These are phyloP conservation scores for Campopleginae sp. DNA, from an alignment of 2,888 invertebrate species.

Conservation along the genomic window DNA sequence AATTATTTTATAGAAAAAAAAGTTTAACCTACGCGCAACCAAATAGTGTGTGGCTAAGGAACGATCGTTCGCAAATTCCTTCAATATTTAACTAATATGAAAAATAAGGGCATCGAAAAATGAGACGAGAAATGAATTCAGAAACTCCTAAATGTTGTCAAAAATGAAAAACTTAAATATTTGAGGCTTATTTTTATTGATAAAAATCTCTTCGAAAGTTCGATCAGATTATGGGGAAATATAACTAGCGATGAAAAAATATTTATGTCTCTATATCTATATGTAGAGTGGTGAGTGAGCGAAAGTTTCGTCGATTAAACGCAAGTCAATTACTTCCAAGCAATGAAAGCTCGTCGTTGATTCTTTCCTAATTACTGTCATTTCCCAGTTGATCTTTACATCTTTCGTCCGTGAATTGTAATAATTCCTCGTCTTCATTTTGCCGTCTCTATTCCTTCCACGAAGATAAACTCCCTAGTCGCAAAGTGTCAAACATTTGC, in stretches of 20 bases:
- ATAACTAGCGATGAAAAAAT: neutral
- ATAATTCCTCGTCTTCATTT: constrained; percentile 2
- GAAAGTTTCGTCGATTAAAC: constrained; percentile 46
- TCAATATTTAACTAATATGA: neutral
- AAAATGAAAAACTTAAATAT: neutral
- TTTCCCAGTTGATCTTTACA: neutral
- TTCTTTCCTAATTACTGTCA: constrained; percentile 49
- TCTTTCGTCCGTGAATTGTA: constrained; percentile 9
- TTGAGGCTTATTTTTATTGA: neutral
- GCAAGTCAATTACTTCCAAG: constrained; percentile 59
- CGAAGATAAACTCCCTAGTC: neutral
- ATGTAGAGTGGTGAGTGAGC: neutral
- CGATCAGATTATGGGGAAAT: neutral
- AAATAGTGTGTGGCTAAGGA: neutral
- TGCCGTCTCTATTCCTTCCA: neutral
- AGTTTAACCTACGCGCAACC: no score
- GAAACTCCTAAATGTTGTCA: neutral
- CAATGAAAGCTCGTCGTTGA: constrained; percentile 51
- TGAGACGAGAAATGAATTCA: neutral
- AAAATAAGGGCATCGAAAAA: neutral
- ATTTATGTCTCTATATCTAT: no score
- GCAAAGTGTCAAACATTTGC: neutral
- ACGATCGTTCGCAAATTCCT: neutral
- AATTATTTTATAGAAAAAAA: neutral
- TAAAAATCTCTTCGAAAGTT: neutral